These are phyloP conservation scores for Fregata magnificens DNA, from an alignment of 2,113 vertebrate species.

Conservation along the genomic window DNA sequence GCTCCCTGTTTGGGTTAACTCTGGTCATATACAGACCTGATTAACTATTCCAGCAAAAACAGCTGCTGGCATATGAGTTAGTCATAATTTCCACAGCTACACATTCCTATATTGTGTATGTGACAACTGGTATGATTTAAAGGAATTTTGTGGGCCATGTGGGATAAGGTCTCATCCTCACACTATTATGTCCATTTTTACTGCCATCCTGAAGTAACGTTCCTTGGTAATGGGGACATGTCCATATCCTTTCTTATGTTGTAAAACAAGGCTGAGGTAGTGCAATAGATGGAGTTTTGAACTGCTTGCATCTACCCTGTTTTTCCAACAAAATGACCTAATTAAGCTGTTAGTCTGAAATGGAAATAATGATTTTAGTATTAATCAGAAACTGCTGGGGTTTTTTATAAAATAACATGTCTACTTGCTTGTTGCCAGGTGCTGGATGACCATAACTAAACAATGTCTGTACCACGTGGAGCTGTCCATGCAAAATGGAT, in stretches of 20 bases:
- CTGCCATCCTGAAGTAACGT: not conserved
- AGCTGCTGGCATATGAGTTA: not conserved
- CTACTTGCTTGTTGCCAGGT: slow-evolving; percentile 33
- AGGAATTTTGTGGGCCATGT: not conserved
- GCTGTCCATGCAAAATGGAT: slow-evolving; percentile 93
- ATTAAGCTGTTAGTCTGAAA: not conserved
- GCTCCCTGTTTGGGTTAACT: not conserved
- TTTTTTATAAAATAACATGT: slow-evolving; percentile 42
- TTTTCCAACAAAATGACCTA: not conserved
- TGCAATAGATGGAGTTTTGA: not conserved
- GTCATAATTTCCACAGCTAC: not conserved
- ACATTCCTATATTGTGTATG: fast-evolving
- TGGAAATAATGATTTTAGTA: fast-evolving
- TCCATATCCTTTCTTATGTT: fast-evolving
- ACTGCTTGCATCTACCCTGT: not conserved
- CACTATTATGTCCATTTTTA: not conserved
- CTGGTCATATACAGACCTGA: not conserved
- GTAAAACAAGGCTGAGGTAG: not conserved
- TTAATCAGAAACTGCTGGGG: not conserved
- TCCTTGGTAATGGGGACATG: fast-evolving
- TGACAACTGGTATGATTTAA: not conserved
- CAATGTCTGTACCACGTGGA: slow-evolving; percentile 84
- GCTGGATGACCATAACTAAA: slow-evolving; percentile 20
- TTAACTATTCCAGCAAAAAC: not conserved
- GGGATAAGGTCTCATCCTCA: not conserved